Conservation (phyloP, 2,113 vertebrate genomes). For the Campylomormyrus numenius region DNA sequence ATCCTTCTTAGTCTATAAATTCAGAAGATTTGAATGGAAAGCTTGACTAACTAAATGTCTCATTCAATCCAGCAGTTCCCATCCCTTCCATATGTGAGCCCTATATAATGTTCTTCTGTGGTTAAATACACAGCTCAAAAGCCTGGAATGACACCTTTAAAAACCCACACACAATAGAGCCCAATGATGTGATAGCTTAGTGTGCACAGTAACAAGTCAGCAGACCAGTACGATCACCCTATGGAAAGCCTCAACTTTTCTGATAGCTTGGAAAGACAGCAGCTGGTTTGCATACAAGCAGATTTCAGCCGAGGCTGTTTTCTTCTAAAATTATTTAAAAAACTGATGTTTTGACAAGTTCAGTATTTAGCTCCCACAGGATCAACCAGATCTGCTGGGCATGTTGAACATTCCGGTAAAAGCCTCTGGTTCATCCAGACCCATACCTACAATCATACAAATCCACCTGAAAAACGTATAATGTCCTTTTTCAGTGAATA, state of each 20-base stretch:
- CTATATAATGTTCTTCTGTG: neutral
- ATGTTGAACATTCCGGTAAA: constrained; percentile 5
- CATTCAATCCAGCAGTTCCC: neutral
- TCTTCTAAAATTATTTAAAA: constrained; percentile 29
- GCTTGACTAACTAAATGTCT: neutral
- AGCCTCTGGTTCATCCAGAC: neutral
- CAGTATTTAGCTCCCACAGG: neutral
- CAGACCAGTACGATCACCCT: neutral
- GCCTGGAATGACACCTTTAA: neutral
- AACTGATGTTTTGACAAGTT: constrained; percentile 6
- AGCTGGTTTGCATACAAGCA: neutral
- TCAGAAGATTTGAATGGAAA: neutral
- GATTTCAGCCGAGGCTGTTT: constrained; percentile 19
- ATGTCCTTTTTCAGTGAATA: neutral
- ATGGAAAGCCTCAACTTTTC: neutral
- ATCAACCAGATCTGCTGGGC: constrained; percentile 12
- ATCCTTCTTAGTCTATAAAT: neutral
- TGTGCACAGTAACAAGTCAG: constrained; percentile 23
- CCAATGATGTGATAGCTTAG: neutral
- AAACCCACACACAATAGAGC: neutral
- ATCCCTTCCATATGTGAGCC: neutral
- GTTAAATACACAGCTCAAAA: neutral
- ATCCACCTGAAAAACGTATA: neutral
- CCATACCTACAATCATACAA: neutral
- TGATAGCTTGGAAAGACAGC: constrained; percentile 12